Conservation (phyloP, 2,888 invertebrate genomes). For the Ophioninae sp. region DNA sequence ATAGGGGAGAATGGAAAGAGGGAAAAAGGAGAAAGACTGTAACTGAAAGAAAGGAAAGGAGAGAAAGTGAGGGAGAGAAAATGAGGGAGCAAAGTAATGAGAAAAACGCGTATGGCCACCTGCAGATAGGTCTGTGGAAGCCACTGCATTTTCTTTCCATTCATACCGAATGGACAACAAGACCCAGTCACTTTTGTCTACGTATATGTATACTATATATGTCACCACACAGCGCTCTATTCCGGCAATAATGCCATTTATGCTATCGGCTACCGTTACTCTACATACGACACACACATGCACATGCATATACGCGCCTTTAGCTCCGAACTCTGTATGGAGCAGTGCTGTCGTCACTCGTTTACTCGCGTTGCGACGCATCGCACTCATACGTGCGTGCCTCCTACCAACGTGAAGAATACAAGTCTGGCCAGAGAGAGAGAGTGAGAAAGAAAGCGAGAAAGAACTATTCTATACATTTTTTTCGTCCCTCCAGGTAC, state of each 20-base stretch:
- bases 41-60: neutral
- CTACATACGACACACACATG: neutral
- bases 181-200: constrained; percentile 11
- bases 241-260: constrained; percentile 46
- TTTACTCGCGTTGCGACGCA: constrained; percentile 55
- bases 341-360: constrained; percentile 36
- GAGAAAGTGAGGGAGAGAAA: constrained; percentile 1
- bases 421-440: constrained; percentile 4
- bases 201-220: neutral
- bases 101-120: constrained; percentile 49
- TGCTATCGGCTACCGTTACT: constrained; percentile 18
- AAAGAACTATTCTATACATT: neutral
- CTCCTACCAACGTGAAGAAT: constrained; percentile 8
- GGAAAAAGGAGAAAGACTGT: constrained; percentile 1
- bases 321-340: neutral
- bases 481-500: neutral
- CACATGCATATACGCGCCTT: neutral
- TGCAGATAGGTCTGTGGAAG: constrained; percentile 49
- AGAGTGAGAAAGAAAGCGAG: too few species aligned
- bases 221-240: neutral
- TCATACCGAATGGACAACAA: constrained; percentile 35
- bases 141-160: constrained; percentile 55
- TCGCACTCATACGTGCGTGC: constrained; percentile 21
- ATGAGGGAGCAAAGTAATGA: constrained; percentile 25
- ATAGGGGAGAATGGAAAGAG: neutral